Evolutionary conservation across 1,140 invertebrate genomes (phyloP).

Genomic region (Trichonephila clavata): DNA sequence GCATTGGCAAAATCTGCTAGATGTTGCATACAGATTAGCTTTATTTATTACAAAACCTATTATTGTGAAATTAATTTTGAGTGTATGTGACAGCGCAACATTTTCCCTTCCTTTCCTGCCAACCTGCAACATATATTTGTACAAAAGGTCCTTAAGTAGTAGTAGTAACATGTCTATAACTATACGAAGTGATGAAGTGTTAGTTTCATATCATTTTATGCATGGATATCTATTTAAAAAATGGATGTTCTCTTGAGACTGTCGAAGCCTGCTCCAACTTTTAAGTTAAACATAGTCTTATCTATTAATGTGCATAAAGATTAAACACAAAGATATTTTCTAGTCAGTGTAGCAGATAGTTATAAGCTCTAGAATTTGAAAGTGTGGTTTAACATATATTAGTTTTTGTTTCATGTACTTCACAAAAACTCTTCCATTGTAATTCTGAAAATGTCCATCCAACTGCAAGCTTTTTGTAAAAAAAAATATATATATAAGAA

Average conservation of each 20-base stretch:
- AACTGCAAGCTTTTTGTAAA: neutral
- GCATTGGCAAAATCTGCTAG: too few relatives aligned
- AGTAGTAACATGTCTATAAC: neutral
- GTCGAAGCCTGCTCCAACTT: neutral
- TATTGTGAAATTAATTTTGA: neutral
- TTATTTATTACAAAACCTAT: neutral
- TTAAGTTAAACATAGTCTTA: neutral
- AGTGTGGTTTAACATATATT: neutral
- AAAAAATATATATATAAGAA: neutral
- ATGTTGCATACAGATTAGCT: neutral
- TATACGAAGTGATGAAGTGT: neutral
- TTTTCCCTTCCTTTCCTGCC: neutral
- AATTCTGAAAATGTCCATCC: constrained; percentile 3
- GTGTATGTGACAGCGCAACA: neutral
- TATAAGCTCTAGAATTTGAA: constrained; percentile 12
- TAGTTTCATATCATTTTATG: constrained; percentile 31
- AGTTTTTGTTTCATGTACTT: neutral
- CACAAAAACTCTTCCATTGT: neutral
- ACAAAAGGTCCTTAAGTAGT: neutral
- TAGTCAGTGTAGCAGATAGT: constrained; percentile 23
- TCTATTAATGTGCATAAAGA: neutral
- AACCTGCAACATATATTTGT: neutral
- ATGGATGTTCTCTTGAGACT: neutral
- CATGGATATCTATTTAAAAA: neutral
- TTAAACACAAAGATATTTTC: constrained; percentile 11